Base-by-base conservation (phyloP, 2,797 vertebrate species). In the Leuciscus waleckii region DNA sequence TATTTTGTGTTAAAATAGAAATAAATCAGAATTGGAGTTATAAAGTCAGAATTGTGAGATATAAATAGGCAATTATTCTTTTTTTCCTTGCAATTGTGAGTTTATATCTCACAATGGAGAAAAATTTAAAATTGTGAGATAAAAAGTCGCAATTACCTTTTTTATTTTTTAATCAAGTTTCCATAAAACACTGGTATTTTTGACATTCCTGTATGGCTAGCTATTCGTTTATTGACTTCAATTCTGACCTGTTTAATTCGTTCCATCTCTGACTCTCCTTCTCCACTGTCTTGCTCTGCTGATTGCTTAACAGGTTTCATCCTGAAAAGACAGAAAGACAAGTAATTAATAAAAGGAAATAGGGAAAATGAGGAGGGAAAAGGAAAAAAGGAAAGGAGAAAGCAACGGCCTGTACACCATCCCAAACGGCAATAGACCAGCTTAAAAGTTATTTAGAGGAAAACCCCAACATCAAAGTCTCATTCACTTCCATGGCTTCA, bases 181-280 rank as follows among this genome's bases (percentile, higher is more conserved):
- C 4, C 14, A 46, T 14, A 43, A 43, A 43, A 11, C 41, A 43
- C 41, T 11, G 10, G 43, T 46, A 14, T 46, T 46, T 46, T 14
- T 46, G 13, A 46, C 43, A 49, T 49, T 49, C 16, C 16, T 10
- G 14, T 19, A 73, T 29, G 13, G n/a, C 19, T n/a, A 68, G 21
- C 54, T 32, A 16, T 32, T 74, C 1, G 0, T 58, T 58, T 2
- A 61, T 2, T 10, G 35, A 35, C 39, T 58, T 29, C 3, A 21
- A 6, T 83, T 81, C 86, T 83, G 65, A 98, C 97, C 96, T 97
- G 97, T 92, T 98, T 98, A 90, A 98, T 93, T 90, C 95, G 96
- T 90, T 97, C 97, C 93, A 98, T 91, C 80, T 98, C 96, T 0
- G 96, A 95, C 26, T 97, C 97, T 49, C 76, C 84, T 0, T 97